Evolutionary conservation across 1,140 invertebrate genomes (phyloP).

Genomic region (Lysiphlebus fabarum): DNA sequence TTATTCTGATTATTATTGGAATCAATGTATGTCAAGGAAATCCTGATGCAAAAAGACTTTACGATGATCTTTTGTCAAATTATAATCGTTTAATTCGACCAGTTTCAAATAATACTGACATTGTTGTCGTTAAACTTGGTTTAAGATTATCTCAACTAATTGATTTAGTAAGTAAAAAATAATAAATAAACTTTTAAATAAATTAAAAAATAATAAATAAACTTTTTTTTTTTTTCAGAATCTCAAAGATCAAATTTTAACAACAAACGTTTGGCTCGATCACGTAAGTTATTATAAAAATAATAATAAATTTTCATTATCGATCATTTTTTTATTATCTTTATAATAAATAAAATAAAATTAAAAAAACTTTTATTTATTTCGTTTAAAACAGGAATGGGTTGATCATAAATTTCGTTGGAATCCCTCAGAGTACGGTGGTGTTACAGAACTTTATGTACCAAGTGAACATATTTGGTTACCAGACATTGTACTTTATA

Average conservation of each 20-base stretch:
- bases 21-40: constrained; percentile 57
- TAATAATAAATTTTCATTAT: constrained; percentile 5
- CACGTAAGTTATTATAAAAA: constrained; percentile 68
- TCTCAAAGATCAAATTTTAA: constrained; percentile 93
- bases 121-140: constrained; percentile 88
- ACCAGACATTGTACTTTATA: constrained; percentile 95
- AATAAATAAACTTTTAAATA: not conserved
- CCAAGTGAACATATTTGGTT: constrained; percentile 92
- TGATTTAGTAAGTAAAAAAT: constrained; percentile 72
- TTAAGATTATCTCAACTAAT: constrained; percentile 91
- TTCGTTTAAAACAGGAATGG: constrained; percentile 78
- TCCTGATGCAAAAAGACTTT: constrained; percentile 87
- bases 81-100: constrained; percentile 95
- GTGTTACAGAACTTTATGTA: constrained; percentile 87
- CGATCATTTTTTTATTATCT: constrained; percentile 14
- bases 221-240: constrained; percentile 69
- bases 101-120: constrained; percentile 88
- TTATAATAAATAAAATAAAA: constrained; percentile 1
- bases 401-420: constrained; percentile 95
- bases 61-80: constrained; percentile 92
- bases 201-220: not conserved
- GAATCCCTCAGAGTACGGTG: constrained; percentile 93
- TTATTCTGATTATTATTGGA: constrained; percentile 29
- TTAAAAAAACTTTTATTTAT: constrained; percentile 24
- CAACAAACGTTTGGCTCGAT: constrained; percentile 93